Conservation (phyloP, 2,888 invertebrate genomes). For the Drosophila ochracea region DNA sequence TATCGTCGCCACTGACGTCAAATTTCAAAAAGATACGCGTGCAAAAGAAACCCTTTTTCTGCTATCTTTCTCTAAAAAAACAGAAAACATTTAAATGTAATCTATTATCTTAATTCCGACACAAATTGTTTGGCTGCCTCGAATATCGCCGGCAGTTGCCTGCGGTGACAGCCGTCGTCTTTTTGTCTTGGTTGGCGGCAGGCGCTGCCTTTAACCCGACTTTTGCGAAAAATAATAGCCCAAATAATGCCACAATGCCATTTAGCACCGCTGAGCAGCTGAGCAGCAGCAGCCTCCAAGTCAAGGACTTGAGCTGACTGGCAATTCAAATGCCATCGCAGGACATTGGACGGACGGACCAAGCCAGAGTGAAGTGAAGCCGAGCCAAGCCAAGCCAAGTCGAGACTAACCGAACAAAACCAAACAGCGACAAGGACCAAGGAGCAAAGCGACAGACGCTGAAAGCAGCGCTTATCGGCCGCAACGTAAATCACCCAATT, state of each 20-base stretch:
- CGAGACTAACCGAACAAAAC: conserved; percentile 18
- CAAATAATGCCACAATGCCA: conserved; percentile 63
- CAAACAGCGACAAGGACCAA: conserved; percentile 30
- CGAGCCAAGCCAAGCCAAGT: background rate
- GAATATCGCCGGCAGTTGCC: conserved; percentile 20
- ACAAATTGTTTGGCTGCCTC: conserved; percentile 73
- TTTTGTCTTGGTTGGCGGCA: conserved; percentile 17
- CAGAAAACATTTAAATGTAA: conserved; percentile 77
- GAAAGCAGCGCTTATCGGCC: conserved; percentile 80
- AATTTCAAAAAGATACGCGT: conserved; percentile 48
- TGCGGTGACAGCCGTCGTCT: conserved; percentile 55
- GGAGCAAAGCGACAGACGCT: conserved; percentile 55
- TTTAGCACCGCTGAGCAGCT: conserved; percentile 57
- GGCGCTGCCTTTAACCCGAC: conserved; percentile 59
- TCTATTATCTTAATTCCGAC: conserved; percentile 81
- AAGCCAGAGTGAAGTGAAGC: background rate
- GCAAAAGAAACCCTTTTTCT: conserved; percentile 67
- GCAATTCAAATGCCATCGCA: conserved; percentile 69
- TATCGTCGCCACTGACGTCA: conserved; percentile 40
- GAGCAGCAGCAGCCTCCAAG: conserved; percentile 25
- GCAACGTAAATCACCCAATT: conserved; percentile 83
- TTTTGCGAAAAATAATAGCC: conserved; percentile 66
- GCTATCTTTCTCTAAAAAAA: conserved; percentile 1
- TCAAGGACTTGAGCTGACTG: conserved; percentile 67
- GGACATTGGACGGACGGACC: conserved; percentile 16